phyloP scores from a whole-genome alignment of 2,113 vertebrate genomes.

The Poicephalus gulielmi region DNA sequence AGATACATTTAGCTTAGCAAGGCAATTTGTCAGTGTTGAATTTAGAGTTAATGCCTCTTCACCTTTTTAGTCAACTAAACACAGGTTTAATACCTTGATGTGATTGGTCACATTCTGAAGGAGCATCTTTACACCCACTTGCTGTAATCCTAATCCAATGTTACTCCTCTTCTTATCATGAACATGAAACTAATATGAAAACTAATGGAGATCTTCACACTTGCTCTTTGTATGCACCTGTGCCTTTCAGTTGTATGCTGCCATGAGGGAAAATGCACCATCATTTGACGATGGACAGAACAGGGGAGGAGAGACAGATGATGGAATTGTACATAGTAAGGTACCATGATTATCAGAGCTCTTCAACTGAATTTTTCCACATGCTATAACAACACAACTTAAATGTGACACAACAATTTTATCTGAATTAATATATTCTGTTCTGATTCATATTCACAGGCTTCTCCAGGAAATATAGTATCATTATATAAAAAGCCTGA shows the following conservation, averaged over 20 bases:
- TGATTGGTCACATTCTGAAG: background rate
- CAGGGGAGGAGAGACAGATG: slow-evolving; percentile 78
- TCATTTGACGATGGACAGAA: slow-evolving; percentile 72
- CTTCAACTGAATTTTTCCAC: background rate
- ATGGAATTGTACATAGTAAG: slow-evolving; percentile 87
- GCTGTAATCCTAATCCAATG: background rate
- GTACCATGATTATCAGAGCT: slow-evolving; percentile 61
- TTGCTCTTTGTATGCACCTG: background rate
- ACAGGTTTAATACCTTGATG: background rate
- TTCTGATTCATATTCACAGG: background rate
- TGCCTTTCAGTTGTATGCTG: slow-evolving; percentile 62
- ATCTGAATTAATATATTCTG: background rate
- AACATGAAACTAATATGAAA: background rate
- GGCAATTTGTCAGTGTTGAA: background rate
- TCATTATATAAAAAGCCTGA: background rate
- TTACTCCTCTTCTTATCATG: background rate
- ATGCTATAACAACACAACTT: background rate
- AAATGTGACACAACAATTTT: background rate
- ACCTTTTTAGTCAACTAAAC: background rate
- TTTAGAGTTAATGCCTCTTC: background rate
- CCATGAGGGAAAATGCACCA: slow-evolving; percentile 68
- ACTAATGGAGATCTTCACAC: background rate
- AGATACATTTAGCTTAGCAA: background rate
- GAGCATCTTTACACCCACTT: background rate
- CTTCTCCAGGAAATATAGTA: background rate